phyloP scores from a whole-genome alignment of 2,797 vertebrate genomes.

The Cyclura pinguis region DNA sequence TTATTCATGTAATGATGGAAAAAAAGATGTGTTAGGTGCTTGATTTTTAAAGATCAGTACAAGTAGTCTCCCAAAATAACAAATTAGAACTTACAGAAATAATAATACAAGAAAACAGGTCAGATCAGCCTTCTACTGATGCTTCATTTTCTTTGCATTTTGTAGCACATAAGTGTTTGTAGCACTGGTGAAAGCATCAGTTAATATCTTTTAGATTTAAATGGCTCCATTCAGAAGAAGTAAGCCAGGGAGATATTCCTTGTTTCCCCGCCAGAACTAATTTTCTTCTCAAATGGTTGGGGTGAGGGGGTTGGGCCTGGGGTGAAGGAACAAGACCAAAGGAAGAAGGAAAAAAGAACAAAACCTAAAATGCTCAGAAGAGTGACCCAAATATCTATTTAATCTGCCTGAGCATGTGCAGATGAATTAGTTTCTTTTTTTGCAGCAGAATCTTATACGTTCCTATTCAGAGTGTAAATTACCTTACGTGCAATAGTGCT shows the following conservation, averaged over 20 bases:
- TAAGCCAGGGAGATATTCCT: background rate
- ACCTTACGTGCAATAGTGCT: background rate
- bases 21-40: conserved; percentile 20
- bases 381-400: background rate
- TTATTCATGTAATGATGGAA: conserved; percentile 42
- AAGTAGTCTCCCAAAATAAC: conserved; percentile 22
- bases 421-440: background rate
- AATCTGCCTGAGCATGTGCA: background rate
- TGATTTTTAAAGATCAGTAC: conserved; percentile 44
- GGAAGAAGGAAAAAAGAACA: too few relatives aligned
- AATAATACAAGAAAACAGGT: background rate
- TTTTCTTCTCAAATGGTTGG: background rate
- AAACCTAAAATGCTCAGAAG: background rate
- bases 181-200: background rate
- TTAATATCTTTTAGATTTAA: background rate
- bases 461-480: background rate
- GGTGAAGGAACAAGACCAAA: too few relatives aligned
- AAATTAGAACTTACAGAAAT: conserved; percentile 51
- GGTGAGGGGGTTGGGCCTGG: too few relatives aligned
- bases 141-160: background rate
- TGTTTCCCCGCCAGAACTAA: background rate
- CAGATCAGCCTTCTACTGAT: background rate
- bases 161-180: background rate
- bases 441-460: background rate
- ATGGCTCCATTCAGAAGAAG: background rate